These are phyloP conservation scores for Drosophila eugracilis DNA, from an alignment of 1,140 invertebrate genomes.

Conservation along the genomic window DNA sequence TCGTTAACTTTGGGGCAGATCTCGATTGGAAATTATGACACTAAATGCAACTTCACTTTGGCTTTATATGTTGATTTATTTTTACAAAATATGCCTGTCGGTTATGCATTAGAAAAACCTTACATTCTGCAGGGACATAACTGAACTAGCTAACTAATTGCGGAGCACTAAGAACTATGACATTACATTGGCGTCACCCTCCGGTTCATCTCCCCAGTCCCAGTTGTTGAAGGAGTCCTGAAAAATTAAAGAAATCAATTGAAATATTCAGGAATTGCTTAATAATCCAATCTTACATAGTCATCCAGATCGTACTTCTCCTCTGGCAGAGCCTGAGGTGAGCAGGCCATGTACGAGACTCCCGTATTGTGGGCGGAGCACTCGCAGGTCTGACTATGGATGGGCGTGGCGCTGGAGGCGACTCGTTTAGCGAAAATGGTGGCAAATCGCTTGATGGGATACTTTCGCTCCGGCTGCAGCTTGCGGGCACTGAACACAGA, in stretches of 20 bases:
- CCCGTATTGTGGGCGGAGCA: conserved; percentile 89
- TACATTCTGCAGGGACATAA: conserved; percentile 37
- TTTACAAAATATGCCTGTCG: conserved; percentile 63
- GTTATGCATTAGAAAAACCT: conserved; percentile 49
- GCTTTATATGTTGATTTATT: conserved; percentile 59
- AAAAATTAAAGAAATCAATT: background rate
- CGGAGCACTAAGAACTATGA: conserved; percentile 30
- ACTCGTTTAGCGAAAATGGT: conserved; percentile 90
- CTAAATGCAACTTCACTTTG: conserved; percentile 6
- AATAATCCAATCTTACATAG: conserved; percentile 67
- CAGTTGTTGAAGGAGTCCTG: conserved; percentile 73
- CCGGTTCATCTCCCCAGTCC: conserved; percentile 73
- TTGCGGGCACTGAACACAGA: conserved; percentile 88
- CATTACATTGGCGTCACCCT: conserved; percentile 30
- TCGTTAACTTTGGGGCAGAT: conserved; percentile 18
- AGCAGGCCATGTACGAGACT: conserved; percentile 86
- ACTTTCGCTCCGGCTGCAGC: conserved; percentile 86
- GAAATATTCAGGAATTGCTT: too few species aligned
- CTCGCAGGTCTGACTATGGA: conserved; percentile 89
- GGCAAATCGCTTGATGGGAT: conserved; percentile 88
- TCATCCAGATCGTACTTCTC: conserved; percentile 70
- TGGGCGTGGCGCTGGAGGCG: conserved; percentile 87
- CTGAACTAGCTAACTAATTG: conserved; percentile 58
- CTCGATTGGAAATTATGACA: conserved; percentile 16
- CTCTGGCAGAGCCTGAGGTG: conserved; percentile 54